phyloP scores from a whole-genome alignment of 2,888 invertebrate genomes.

The Drosophila bunnanda region DNA sequence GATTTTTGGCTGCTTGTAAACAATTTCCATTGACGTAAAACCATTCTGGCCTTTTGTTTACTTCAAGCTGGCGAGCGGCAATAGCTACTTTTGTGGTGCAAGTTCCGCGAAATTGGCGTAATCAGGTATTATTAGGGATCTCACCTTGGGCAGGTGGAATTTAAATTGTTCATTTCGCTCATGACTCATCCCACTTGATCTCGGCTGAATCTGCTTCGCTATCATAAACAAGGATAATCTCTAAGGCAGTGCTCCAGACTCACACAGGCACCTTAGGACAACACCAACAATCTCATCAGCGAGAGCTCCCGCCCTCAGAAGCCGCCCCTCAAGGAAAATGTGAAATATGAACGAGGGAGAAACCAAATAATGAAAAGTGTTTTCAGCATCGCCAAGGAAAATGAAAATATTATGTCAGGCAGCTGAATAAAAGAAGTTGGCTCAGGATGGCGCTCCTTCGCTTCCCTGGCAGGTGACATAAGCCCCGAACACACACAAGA shows the following conservation, averaged over 20 bases:
- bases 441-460: slow-evolving; percentile 36
- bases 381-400: slow-evolving; percentile 56
- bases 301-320: slow-evolving; percentile 10
- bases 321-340: slow-evolving; percentile 57
- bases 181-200: slow-evolving; percentile 11
- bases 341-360: slow-evolving; percentile 69
- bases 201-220: slow-evolving; percentile 17
- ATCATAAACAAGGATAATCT: slow-evolving; percentile 42
- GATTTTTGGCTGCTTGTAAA: slow-evolving; percentile 5
- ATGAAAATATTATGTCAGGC: slow-evolving; percentile 74
- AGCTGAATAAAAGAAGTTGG: slow-evolving; percentile 35
- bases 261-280: slow-evolving; percentile 30
- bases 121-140: slow-evolving; percentile 18
- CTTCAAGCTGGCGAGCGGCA: not conserved
- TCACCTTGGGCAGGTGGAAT: not conserved
- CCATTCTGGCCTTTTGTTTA: slow-evolving; percentile 25
- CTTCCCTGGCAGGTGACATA: slow-evolving; percentile 27
- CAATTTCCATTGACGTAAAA: slow-evolving; percentile 14
- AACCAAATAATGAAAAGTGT: slow-evolving; percentile 77
- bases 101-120: slow-evolving; percentile 12
- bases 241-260: slow-evolving; percentile 11
- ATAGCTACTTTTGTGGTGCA: slow-evolving; percentile 3
- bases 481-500: slow-evolving; percentile 37
- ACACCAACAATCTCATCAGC: slow-evolving; percentile 41
- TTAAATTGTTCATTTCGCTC: not conserved